Evolutionary conservation across 2,797 vertebrate species (phyloP).

Genomic region (Phrynocephalus vlangalii): DNA sequence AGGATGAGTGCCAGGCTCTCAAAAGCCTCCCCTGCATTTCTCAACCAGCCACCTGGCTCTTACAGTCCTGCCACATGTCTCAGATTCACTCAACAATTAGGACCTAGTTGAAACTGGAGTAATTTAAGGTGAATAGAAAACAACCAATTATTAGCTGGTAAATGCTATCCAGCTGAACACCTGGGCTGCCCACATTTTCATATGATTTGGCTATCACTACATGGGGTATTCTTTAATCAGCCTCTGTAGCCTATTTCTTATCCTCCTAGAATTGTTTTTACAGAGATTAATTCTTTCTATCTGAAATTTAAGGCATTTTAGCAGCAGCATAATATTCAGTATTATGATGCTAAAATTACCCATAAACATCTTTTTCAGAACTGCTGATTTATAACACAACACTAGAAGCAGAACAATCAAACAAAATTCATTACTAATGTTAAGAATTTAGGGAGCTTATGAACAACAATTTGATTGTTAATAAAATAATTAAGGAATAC

Average conservation of each 20-base stretch:
- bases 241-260: conserved; percentile 18
- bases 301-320: conserved; percentile 8
- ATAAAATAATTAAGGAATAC: not conserved
- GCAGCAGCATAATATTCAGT: not conserved
- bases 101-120: not conserved
- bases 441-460: not conserved
- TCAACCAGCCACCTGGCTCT: not conserved
- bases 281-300: not conserved
- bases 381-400: not conserved
- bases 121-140: conserved; percentile 7
- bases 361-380: not conserved
- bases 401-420: not conserved
- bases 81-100: conserved; percentile 5
- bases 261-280: not conserved
- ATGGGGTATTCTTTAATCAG: conserved; percentile 6
- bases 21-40: conserved; percentile 1
- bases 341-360: not conserved
- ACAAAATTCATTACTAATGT: conserved; percentile 11
- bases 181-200: not conserved
- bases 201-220: not conserved
- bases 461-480: not conserved
- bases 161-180: conserved; percentile 15
- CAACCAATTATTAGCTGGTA: conserved; percentile 3
- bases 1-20: not conserved
- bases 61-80: not conserved